A percentile compares a stretch with the other conserved stretches of the same genome.
These are phyloP conservation scores for Acholoe squamosa DNA, from an alignment of 2,888 invertebrate genomes.

Conservation along the genomic window DNA sequence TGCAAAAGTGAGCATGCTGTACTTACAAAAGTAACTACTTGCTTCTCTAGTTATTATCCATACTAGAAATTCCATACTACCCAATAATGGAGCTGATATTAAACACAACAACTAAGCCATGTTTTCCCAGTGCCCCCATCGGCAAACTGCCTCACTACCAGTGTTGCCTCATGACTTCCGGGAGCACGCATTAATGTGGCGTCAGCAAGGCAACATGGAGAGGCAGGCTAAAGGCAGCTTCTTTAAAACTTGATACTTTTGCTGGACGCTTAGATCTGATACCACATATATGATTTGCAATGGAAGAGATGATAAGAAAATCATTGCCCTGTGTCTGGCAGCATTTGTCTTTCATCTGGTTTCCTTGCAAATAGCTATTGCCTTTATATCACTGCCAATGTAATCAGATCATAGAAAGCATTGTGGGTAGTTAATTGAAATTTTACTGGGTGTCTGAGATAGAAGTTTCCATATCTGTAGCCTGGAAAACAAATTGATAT, in stretches of 20 bases:
- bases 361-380: no score
- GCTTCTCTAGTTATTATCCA: no score
- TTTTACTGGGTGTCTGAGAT: no score
- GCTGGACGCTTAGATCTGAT: neutral
- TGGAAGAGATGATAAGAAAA: neutral
- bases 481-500: no score
- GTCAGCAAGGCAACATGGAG: neutral
- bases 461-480: no score
- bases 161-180: neutral
- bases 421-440: neutral
- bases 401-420: neutral
- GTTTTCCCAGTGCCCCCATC: neutral
- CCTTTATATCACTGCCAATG: no score
- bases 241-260: conserved; percentile 14
- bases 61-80: no score
- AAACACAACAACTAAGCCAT: neutral
- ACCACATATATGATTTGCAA: neutral
- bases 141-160: neutral
- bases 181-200: neutral
- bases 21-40: no score
- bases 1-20: no score
- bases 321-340: neutral
- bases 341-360: neutral
- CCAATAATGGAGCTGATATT: neutral
- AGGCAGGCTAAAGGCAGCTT: neutral